Evolutionary conservation across 23 tunicate genomes (phyloP).

Genomic region (Aplidium turbinatum): DNA sequence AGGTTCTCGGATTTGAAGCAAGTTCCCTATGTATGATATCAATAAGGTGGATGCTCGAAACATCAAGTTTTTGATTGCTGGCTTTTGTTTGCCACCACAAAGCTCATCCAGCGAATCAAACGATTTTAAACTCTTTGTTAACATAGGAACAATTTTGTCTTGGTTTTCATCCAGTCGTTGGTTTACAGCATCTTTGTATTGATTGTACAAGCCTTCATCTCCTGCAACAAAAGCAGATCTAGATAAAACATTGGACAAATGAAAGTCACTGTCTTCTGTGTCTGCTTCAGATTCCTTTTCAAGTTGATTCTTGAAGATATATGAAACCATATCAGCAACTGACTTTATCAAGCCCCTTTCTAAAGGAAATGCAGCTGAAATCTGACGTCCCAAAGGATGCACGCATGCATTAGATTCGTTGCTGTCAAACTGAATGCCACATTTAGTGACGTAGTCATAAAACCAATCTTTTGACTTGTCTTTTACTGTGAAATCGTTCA

Average conservation of each 20-base stretch:
- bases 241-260: constrained; percentile 13
- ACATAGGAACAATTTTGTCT: background rate
- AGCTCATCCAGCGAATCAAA: constrained; percentile 8
- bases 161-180: background rate
- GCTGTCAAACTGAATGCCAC: constrained; percentile 54
- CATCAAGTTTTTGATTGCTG: constrained; percentile 10
- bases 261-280: background rate
- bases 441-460: constrained; percentile 19
- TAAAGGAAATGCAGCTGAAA: constrained; percentile 6
- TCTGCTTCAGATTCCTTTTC: background rate
- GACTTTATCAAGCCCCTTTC: constrained; percentile 12
- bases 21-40: constrained; percentile 27
- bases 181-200: background rate
- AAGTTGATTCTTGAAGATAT: background rate
- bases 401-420: constrained; percentile 31
- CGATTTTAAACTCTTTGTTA: background rate
- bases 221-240: constrained; percentile 32
- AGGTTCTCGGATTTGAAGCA: background rate
- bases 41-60: constrained; percentile 16
- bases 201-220: background rate
- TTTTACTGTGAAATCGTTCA: constrained; percentile 27
- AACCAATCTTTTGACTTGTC: constrained; percentile 37
- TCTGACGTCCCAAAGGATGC: constrained; percentile 27
- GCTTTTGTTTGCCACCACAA: background rate
- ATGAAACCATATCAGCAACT: constrained; percentile 17